Evolutionary conservation across 2,888 invertebrate species (phyloP).

Genomic region (Hirtodrosophila trivittata): DNA sequence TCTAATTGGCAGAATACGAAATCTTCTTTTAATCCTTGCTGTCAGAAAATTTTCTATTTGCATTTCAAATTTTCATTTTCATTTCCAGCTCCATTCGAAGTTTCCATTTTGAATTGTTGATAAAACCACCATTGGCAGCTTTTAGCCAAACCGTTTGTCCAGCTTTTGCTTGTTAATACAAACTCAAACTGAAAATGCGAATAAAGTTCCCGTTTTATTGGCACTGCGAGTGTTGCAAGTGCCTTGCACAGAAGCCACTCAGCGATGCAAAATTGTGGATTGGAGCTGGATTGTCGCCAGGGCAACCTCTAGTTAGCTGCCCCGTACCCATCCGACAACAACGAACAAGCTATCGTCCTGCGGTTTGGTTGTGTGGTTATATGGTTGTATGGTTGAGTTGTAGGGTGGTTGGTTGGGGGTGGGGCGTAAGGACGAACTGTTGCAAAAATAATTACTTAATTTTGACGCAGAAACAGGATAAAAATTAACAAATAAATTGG

Average conservation of each 20-base stretch:
- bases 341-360: too few species aligned
- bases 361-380: not conserved
- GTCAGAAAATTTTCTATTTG: too few species aligned
- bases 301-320: slow-evolving; percentile 43
- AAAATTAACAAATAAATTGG: slow-evolving; percentile 57
- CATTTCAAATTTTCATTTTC: too few species aligned
- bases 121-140: too few species aligned
- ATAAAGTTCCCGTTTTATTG: not conserved
- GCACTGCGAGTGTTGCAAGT: slow-evolving; percentile 15
- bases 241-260: slow-evolving; percentile 34
- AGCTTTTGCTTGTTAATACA: not conserved
- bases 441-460: slow-evolving; percentile 65
- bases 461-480: slow-evolving; percentile 43
- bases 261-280: slow-evolving; percentile 25
- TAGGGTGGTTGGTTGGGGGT: not conserved
- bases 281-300: slow-evolving; percentile 35
- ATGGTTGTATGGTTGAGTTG: slow-evolving; percentile 11
- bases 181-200: too few species aligned
- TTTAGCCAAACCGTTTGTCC: slow-evolving; percentile 2
- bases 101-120: too few species aligned
- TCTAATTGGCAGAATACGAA: too few species aligned
- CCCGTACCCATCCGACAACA: not conserved
- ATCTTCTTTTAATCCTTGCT: too few species aligned
- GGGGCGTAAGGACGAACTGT: slow-evolving; percentile 4
- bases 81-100: too few species aligned